Evolutionary conservation across 2,113 vertebrate species (phyloP).

Genomic region (Hyperopisus bebe): DNA sequence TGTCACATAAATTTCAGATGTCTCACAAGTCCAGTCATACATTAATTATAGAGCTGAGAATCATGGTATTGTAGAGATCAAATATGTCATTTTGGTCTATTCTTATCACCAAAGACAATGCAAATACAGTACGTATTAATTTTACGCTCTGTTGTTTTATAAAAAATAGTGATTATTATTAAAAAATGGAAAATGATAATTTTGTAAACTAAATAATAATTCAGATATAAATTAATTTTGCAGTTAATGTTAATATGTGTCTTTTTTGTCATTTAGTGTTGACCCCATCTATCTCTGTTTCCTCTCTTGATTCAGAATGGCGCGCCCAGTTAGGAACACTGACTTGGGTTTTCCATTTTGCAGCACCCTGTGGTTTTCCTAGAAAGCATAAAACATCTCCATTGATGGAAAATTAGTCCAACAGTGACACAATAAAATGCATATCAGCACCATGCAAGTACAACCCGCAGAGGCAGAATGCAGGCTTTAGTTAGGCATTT

Average conservation of each 20-base stretch:
- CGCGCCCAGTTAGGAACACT: not conserved
- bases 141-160: not conserved
- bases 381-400: not conserved
- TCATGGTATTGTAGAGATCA: not conserved
- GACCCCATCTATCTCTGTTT: not conserved
- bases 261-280: not conserved
- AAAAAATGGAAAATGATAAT: not conserved
- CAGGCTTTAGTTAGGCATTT: not conserved
- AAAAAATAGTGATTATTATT: not conserved
- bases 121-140: not conserved
- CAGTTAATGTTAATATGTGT: not conserved
- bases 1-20: not conserved
- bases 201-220: not conserved
- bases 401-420: not conserved
- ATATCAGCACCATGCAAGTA: not conserved
- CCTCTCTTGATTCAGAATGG: not conserved
- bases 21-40: not conserved
- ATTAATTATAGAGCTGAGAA: not conserved
- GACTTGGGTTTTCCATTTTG: not conserved
- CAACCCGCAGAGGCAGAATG: not conserved
- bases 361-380: not conserved
- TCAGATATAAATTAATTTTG: not conserved
- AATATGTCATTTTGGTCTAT: not conserved
- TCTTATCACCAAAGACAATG: not conserved
- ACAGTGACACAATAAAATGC: not conserved